phyloP scores from a whole-genome alignment of 2,113 vertebrate genomes.

The Apteryx owenii region DNA sequence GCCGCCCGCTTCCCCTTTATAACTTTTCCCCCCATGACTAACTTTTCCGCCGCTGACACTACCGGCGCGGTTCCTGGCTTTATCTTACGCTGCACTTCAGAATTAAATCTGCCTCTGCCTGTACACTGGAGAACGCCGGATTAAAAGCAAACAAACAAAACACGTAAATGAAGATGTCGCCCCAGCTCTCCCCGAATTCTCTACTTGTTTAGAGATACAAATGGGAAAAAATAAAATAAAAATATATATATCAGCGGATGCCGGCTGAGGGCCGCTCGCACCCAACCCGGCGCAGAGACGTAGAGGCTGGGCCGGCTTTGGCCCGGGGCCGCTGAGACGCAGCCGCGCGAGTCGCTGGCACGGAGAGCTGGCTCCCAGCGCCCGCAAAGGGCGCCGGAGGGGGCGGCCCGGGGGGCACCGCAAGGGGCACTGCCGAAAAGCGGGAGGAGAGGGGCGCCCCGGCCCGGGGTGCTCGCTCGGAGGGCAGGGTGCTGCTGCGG shows the following conservation, averaged over 20 bases:
- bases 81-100: neutral
- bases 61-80: neutral
- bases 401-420: too few species aligned
- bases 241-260: rapidly evolving
- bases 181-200: too few species aligned
- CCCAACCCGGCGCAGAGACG: neutral
- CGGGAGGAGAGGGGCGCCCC: neutral
- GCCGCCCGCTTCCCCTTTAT: too few species aligned
- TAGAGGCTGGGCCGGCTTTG: neutral
- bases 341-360: too few species aligned
- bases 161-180: neutral
- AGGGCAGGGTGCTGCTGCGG: neutral
- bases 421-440: too few species aligned
- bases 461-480: neutral
- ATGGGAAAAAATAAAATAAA: neutral
- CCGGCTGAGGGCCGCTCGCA: neutral
- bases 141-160: too few species aligned
- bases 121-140: neutral
- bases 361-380: too few species aligned
- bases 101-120: neutral
- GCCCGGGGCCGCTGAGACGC: neutral
- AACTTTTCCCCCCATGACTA: too few species aligned
- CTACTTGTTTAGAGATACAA: neutral
- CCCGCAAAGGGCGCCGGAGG: too few species aligned
- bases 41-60: too few species aligned